phyloP scores from a whole-genome alignment of 2,797 vertebrate species.

The Sebastes paucispinis region DNA sequence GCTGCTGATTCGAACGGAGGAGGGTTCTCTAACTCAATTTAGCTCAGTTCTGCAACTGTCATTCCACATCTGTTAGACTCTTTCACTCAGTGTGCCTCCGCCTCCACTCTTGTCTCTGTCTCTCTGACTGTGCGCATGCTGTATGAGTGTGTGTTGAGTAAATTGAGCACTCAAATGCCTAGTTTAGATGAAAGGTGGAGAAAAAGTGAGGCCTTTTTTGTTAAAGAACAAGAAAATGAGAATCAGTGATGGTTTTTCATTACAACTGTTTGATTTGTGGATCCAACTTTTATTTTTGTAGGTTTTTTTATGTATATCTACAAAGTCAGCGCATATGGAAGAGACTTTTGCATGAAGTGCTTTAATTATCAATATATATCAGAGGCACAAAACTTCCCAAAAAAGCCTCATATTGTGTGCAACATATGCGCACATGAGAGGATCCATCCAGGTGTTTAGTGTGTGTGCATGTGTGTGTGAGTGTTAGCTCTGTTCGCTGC shows the following conservation, averaged over 20 bases:
- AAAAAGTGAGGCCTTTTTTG: background rate
- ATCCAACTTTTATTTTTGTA: background rate
- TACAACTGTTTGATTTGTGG: background rate
- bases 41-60: constrained; percentile 32
- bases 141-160: background rate
- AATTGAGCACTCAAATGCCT: background rate
- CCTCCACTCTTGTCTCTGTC: background rate
- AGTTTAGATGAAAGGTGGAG: background rate
- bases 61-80: constrained; percentile 17
- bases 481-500: constrained; percentile 49
- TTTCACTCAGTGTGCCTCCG: background rate
- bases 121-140: background rate
- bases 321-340: background rate
- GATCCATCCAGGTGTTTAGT: constrained; percentile 70
- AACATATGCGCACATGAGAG: constrained; percentile 52
- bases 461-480: constrained; percentile 27
- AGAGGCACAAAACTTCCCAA: constrained; percentile 5
- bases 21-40: constrained; percentile 9
- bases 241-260: background rate
- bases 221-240: background rate
- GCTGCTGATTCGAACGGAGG: background rate
- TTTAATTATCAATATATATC: background rate
- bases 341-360: background rate
- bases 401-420: constrained; percentile 14
- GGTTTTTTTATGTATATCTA: background rate